These are phyloP conservation scores for Acanthoscelides obtectus DNA, from an alignment of 2,888 invertebrate genomes.

Conservation along the genomic window DNA sequence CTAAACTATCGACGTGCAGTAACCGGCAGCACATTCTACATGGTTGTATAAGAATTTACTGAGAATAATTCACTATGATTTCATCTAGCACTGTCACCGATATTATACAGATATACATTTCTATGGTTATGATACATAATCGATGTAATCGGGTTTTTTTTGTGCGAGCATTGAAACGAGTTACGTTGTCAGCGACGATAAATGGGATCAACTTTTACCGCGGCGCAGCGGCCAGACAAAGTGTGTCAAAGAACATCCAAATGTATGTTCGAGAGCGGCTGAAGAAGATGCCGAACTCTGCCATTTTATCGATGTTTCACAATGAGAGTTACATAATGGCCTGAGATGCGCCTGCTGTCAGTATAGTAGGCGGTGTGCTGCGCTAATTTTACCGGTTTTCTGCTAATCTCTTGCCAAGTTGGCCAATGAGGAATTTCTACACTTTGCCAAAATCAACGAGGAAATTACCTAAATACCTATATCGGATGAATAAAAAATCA, in stretches of 20 bases:
- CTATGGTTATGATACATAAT: not conserved
- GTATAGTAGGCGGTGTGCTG: not conserved
- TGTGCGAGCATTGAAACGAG: not conserved
- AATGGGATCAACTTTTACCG: not conserved
- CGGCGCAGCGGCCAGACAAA: not conserved
- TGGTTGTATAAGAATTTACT: slow-evolving; percentile 1
- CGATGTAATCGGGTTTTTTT: not conserved
- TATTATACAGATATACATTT: not conserved
- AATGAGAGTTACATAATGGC: not conserved
- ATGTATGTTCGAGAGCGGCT: not conserved
- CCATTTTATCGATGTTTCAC: not conserved
- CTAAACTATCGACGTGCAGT: too few relatives aligned
- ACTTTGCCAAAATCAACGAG: too few relatives aligned
- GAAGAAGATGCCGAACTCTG: not conserved
- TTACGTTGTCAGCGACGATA: not conserved
- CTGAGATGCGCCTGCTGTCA: not conserved
- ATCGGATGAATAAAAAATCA: too few relatives aligned
- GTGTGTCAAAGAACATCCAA: not conserved
- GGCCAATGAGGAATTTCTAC: not conserved
- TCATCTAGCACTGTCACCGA: not conserved
- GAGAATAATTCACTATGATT: not conserved
- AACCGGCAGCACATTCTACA: too few relatives aligned
- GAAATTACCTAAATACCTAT: too few relatives aligned
- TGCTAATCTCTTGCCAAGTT: not conserved
- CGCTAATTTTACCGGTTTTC: not conserved